A percentile compares a stretch with the other conserved stretches of the same genome.
Conservation (phyloP, 2,888 invertebrate species). For the Malthinus seriepunctatus region DNA sequence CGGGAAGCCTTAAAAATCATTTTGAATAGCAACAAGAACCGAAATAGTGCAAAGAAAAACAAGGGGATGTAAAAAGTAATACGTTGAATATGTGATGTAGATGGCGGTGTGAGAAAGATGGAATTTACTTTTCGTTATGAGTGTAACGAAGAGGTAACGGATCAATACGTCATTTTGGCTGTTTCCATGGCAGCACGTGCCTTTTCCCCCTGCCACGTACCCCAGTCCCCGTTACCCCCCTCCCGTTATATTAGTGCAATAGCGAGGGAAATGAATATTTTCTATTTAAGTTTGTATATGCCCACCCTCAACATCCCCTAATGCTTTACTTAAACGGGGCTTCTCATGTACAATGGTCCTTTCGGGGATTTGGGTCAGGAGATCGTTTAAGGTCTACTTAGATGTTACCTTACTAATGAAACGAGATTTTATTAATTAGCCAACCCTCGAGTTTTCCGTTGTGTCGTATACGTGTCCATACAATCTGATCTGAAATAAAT, state of each 20-base stretch:
- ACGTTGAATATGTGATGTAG: slow-evolving; percentile 57
- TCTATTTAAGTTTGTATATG: slow-evolving; percentile 51
- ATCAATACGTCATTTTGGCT: slow-evolving; percentile 60
- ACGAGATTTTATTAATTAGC: slow-evolving; percentile 27
- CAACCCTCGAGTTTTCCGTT: slow-evolving; percentile 2
- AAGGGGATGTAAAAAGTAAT: slow-evolving; percentile 54
- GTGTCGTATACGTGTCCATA: background rate
- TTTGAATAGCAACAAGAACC: slow-evolving; percentile 43
- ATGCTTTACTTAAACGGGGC: slow-evolving; percentile 26
- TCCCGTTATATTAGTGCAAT: slow-evolving; percentile 52
- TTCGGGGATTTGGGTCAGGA: slow-evolving; percentile 39
- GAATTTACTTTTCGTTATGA: slow-evolving; percentile 41
- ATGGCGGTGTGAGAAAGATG: slow-evolving; percentile 46
- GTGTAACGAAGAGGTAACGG: slow-evolving; percentile 51
- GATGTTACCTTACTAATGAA: slow-evolving; percentile 23
- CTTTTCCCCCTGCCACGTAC: slow-evolving; percentile 49
- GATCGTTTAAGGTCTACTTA: slow-evolving; percentile 37
- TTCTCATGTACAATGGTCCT: slow-evolving; percentile 33
- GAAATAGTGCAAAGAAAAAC: slow-evolving; percentile 52
- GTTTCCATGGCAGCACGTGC: slow-evolving; percentile 59
- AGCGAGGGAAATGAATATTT: slow-evolving; percentile 53
- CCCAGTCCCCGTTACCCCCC: slow-evolving; percentile 36
- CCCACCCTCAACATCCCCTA: slow-evolving; percentile 33
- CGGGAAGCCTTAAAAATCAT: slow-evolving; percentile 31
- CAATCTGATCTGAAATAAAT: slow-evolving; percentile 2